phyloP scores from a whole-genome alignment of 2,888 invertebrate species.

The Temnothorax rugatulus region DNA sequence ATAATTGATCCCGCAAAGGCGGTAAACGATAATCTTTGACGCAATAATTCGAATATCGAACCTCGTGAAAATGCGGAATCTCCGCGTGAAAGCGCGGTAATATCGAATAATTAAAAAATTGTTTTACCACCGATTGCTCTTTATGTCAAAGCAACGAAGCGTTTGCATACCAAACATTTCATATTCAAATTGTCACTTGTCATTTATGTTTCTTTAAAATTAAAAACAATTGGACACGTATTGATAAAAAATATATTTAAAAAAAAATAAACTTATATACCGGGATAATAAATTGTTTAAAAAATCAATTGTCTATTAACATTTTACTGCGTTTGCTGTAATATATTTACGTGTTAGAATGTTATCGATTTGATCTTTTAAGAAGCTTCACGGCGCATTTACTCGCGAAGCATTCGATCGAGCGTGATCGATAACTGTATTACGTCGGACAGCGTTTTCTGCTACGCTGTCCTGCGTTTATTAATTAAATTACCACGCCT shows the following conservation, averaged over 20 bases:
- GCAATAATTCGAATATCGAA: constrained; percentile 29
- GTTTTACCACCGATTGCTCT: background rate
- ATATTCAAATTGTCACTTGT: constrained; percentile 2
- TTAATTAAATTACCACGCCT: constrained; percentile 54
- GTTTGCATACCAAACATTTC: background rate
- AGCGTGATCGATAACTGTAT: constrained; percentile 48
- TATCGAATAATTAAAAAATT: constrained; percentile 24
- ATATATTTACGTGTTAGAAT: constrained; percentile 1
- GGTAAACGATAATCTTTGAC: constrained; percentile 27
- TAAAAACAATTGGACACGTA: background rate
- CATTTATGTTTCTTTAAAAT: background rate
- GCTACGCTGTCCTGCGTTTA: constrained; percentile 28
- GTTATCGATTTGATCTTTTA: constrained; percentile 20
- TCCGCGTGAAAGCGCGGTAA: background rate
- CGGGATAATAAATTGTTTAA: background rate
- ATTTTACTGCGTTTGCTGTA: background rate
- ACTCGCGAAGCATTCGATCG: constrained; percentile 41
- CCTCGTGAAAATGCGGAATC: background rate
- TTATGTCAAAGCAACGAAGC: background rate
- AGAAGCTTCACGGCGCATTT: constrained; percentile 43
- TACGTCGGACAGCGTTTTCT: constrained; percentile 16
- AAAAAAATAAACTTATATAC: background rate
- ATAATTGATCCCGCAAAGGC: constrained; percentile 36
- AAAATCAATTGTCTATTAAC: constrained; percentile 18
- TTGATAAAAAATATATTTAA: background rate